These are phyloP conservation scores for Cirrhinus mrigala DNA, from an alignment of 2,797 vertebrate species.

Conservation along the genomic window DNA sequence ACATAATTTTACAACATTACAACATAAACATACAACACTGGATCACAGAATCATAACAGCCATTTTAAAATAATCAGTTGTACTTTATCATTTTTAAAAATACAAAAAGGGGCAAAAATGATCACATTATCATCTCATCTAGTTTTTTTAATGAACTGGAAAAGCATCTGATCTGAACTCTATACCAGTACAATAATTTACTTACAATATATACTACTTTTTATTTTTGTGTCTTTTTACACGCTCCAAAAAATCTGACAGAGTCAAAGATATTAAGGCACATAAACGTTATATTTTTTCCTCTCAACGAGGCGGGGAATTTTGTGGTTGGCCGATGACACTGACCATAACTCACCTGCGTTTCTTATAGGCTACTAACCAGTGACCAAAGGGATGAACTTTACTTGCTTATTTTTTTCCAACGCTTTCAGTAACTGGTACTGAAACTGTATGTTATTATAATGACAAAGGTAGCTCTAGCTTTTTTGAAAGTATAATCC, in stretches of 20 bases:
- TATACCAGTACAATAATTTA: not conserved
- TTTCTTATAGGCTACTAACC: not conserved
- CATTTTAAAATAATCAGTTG: no score
- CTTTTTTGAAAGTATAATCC: no score
- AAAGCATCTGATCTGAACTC: not conserved
- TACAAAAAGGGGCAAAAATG: not conserved
- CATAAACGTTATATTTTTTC: not conserved
- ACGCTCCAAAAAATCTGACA: not conserved
- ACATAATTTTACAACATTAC: not conserved
- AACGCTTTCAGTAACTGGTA: no score
- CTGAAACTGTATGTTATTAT: no score
- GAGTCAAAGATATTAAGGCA: not conserved
- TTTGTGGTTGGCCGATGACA: constrained; percentile 6
- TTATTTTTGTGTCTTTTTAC: no score
- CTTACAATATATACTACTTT: constrained; percentile 6
- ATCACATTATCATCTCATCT: not conserved
- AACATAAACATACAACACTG: not conserved
- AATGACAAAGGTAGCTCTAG: no score
- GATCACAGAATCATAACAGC: not conserved
- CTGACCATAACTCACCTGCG: not conserved
- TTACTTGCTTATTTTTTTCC: no score
- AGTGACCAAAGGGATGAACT: not conserved
- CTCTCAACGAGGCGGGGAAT: not conserved
- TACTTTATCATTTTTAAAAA: no score
- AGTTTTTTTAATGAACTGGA: not conserved